phyloP scores from a whole-genome alignment of 2,113 vertebrate species.

The Montifringilla adamsi region DNA sequence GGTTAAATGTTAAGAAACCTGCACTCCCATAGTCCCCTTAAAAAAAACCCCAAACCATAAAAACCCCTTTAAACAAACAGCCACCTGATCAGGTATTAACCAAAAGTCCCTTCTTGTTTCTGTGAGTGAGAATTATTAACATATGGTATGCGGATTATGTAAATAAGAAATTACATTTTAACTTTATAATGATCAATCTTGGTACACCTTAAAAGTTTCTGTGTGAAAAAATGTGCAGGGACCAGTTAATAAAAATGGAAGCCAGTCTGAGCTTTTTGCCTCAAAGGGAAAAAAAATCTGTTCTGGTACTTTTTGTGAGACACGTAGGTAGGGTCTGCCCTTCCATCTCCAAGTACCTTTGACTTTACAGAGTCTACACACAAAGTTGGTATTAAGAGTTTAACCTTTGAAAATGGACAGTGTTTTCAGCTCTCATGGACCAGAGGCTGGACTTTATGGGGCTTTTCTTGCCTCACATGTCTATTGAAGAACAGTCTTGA shows the following conservation, averaged over 20 bases:
- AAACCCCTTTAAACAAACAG: background rate
- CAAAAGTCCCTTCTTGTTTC: background rate
- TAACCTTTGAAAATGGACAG: background rate
- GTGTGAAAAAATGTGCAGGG: background rate
- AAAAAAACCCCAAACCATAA: too few relatives aligned
- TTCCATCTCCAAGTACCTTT: rapidly evolving
- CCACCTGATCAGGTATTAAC: background rate
- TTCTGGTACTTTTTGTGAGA: background rate
- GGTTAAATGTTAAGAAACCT: background rate
- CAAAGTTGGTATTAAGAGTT: background rate
- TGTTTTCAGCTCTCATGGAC: background rate
- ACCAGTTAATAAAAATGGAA: background rate
- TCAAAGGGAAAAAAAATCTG: background rate
- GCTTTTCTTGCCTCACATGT: background rate
- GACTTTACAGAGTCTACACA: background rate
- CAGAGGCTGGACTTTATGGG: background rate
- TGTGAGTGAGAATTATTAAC: background rate
- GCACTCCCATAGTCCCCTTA: background rate
- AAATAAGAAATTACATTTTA: background rate
- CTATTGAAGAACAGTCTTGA: background rate
- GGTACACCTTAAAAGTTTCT: background rate
- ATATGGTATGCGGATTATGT: background rate
- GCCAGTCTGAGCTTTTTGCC: background rate
- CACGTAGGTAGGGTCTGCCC: background rate
- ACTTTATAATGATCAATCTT: background rate